Base-by-base conservation (phyloP, 2,797 vertebrate species). In the Epinephelus awoara region DNA sequence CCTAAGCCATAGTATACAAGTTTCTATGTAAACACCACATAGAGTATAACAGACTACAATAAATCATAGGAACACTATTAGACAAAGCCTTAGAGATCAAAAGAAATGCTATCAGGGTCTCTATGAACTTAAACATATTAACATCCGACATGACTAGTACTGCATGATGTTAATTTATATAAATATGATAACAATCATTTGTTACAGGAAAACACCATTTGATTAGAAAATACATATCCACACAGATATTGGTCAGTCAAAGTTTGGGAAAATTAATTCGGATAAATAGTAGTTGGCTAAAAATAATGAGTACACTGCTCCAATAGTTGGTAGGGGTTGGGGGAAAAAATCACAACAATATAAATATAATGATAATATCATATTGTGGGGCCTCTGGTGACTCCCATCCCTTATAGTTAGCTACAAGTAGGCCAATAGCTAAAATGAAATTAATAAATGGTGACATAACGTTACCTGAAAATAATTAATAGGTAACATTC, bases 21-120 rank as follows among this genome's bases (percentile, higher is more conserved):
- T 5, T 27, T 13, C 57, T 38, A 9, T 50, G n/a, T 58, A 63
- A 80, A 78, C 61, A 77, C 25, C 13, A n/a, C 40, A 49, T 17
- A 29, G 29, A 65, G 23, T 7, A 56, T 13, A 55, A 38, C 21
- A 15, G 21, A 27, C 59, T 17, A 19, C 9, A 10, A 4, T 12
- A 55, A 19, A 69, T 44, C 25, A 57, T 38, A 57, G 42, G 18
- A 25, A 21, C 10, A 51, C 4, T 42, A 46, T 55, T 10, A 51
- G 46, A 66, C 25, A 38, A 8, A 6, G 3, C 14, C 51, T 17
- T 3, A 17, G 29, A 67, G 7, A 49, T 49, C 21, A 54, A 21
- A 56, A 4, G 0, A 75, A 40, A 54, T 15, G 25, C 18, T 47
- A 21, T 5, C 4, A 44, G 18, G 46, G 14, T 38, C 12, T n/a